Conservation (phyloP, 2,888 invertebrate species). For the Brassicogethes aeneus region DNA sequence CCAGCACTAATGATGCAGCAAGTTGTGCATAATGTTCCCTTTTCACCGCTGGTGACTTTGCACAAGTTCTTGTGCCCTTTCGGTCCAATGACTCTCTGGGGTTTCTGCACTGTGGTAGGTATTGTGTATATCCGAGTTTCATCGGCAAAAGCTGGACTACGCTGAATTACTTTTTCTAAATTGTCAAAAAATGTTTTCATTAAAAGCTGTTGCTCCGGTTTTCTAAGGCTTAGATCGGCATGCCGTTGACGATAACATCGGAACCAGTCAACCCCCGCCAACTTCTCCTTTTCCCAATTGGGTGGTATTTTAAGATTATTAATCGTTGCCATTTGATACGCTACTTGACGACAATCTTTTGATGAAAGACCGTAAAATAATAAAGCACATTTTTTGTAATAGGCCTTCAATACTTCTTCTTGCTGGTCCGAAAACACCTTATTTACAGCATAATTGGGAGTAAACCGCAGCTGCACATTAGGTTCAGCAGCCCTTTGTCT, state of each 20-base stretch:
- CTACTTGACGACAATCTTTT: too few species aligned
- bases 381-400: too few species aligned
- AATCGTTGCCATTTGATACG: too few species aligned
- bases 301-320: too few species aligned
- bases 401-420: too few species aligned
- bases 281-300: too few species aligned
- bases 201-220: constrained; percentile 20
- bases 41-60: constrained; percentile 25
- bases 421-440: too few species aligned
- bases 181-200: constrained; percentile 21
- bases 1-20: constrained; percentile 17
- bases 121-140: constrained; percentile 29
- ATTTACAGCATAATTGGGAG: too few species aligned
- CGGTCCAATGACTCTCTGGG: constrained; percentile 28
- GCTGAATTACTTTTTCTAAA: constrained; percentile 17
- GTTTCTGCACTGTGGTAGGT: constrained; percentile 30
- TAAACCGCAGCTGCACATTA: too few species aligned
- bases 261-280: too few species aligned
- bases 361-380: too few species aligned
- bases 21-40: constrained; percentile 22
- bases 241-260: background rate
- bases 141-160: constrained; percentile 18
- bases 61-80: constrained; percentile 24
- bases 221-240: constrained; percentile 3
- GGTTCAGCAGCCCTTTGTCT: too few species aligned